These are phyloP conservation scores for Bursaphelenchus mucronatus DNA, from an alignment of 1,140 invertebrate species.

Conservation along the genomic window DNA sequence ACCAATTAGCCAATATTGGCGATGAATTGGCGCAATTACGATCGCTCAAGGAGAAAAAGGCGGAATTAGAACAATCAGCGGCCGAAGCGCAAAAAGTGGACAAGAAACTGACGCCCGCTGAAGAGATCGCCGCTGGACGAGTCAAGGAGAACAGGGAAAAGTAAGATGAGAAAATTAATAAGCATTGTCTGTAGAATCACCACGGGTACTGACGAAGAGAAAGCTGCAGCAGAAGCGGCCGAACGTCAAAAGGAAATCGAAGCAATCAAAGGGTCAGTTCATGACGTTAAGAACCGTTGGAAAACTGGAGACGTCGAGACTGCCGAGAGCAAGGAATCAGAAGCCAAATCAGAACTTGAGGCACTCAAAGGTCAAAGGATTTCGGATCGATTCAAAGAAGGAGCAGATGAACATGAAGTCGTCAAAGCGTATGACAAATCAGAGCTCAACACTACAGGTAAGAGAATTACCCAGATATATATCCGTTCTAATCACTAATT, in stretches of 20 bases:
- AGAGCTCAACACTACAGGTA: slow-evolving; percentile 45
- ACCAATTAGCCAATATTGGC: slow-evolving; percentile 38
- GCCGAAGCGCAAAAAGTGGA: slow-evolving; percentile 40
- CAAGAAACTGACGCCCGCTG: slow-evolving; percentile 20
- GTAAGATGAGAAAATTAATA: slow-evolving; percentile 22
- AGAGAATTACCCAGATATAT: neutral
- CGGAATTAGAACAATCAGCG: slow-evolving; percentile 50
- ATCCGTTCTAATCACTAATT: no score
- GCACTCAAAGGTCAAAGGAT: slow-evolving; percentile 48
- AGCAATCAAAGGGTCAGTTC: slow-evolving; percentile 48
- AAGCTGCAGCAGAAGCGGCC: slow-evolving; percentile 42
- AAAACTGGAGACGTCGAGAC: slow-evolving; percentile 59
- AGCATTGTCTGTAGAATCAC: slow-evolving; percentile 34
- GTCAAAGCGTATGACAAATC: slow-evolving; percentile 36
- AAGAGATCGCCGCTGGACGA: slow-evolving; percentile 42
- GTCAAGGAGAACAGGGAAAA: slow-evolving; percentile 45
- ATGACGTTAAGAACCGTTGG: slow-evolving; percentile 59
- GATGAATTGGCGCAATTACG: slow-evolving; percentile 50
- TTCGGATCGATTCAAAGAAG: slow-evolving; percentile 31
- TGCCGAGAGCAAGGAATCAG: slow-evolving; percentile 48
- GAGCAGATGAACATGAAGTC: slow-evolving; percentile 28
- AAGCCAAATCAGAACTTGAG: slow-evolving; percentile 50
- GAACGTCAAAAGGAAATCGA: slow-evolving; percentile 37
- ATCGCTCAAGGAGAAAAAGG: slow-evolving; percentile 51
- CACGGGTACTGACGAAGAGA: slow-evolving; percentile 34